Evolutionary conservation across 2,888 invertebrate genomes (phyloP).

Genomic region (Drosophila meridionalis): DNA sequence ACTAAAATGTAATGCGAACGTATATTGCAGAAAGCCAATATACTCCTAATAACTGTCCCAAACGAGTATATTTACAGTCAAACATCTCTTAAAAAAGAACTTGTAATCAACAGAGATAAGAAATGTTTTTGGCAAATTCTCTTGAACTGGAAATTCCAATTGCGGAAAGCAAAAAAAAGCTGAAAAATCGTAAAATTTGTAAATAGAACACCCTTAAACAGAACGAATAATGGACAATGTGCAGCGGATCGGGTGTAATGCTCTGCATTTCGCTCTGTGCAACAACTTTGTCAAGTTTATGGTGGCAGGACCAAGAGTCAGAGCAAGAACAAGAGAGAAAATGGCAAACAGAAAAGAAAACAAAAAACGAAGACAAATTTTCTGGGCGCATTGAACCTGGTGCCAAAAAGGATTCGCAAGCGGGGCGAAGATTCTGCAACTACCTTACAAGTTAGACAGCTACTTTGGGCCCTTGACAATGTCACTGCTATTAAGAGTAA

Average conservation of each 20-base stretch:
- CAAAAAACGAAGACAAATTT: conserved; percentile 6
- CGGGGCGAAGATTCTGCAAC: conserved; percentile 5
- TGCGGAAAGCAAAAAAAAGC: conserved; percentile 20
- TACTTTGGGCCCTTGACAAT: background rate
- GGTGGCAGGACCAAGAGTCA: conserved; percentile 6
- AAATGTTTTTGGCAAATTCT: conserved; percentile 18
- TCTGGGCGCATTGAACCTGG: conserved; percentile 51
- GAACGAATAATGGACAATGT: conserved; percentile 14
- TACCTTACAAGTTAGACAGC: conserved; percentile 1
- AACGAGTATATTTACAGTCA: background rate
- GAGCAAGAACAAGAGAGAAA: background rate
- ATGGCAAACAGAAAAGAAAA: conserved; percentile 16
- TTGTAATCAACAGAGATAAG: conserved; percentile 5
- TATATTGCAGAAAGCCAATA: background rate
- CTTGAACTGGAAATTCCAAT: conserved; percentile 17
- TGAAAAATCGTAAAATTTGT: conserved; percentile 41
- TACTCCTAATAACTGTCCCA: too few species aligned
- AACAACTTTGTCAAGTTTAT: conserved; percentile 49
- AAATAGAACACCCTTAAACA: background rate
- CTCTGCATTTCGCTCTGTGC: conserved; percentile 11
- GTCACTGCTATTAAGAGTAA: conserved; percentile 6
- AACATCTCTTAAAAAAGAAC: background rate
- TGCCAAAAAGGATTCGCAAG: conserved; percentile 35
- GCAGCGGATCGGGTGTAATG: conserved; percentile 18
- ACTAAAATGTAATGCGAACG: background rate